Base-by-base conservation (phyloP, 2,797 vertebrate genomes). In the Percopsis omiscomaycus region DNA sequence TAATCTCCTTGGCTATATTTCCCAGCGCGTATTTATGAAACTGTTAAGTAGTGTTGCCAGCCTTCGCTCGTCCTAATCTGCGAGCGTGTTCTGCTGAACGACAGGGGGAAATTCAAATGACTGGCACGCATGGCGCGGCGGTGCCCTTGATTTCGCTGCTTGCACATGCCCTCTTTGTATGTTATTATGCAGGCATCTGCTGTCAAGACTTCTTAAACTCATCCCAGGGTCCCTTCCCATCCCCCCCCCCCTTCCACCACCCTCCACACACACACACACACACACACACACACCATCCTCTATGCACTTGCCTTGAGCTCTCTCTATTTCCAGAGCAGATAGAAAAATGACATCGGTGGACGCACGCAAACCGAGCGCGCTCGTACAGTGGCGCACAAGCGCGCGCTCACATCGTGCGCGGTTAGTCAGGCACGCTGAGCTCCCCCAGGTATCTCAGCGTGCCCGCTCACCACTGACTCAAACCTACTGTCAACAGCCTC, bases 181-280 rank as follows among this genome's bases (percentile, higher is more conserved):
- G 68, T 80, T 83, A 82, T 88, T 79, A 85, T 75, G 78, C 80
- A 84, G 80, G 82, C 86, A 83, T 90, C 83, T 88, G 89, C 89
- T 91, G 89, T 90, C 90, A 91, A 86, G 83, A 89, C 72, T 81
- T 72, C 86, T 91, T 87, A 88, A 78, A 86, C 84, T 91, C 87
- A 90, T 54, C 45, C 54, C 69, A 14, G 65, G 61, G 14, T 55
- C 60, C 54, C 61, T 73, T 71, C 64, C 55, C 65, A 71, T 61
- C 74, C 37, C 58, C 65, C 64, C 44, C 71, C 68, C 66, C 61
- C 66, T 57, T 47, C 42, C 56, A 50, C 58, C 86, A 90, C 49
- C 42, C 51, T 68, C 12, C 66, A 59, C 12, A 51, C 61, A 50
- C 58, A 72, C 73, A 61, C 57, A 60, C 74, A 61, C 74, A 30